These are phyloP conservation scores for Ivindomyrus marchei DNA, from an alignment of 2,113 vertebrate genomes.

Conservation along the genomic window DNA sequence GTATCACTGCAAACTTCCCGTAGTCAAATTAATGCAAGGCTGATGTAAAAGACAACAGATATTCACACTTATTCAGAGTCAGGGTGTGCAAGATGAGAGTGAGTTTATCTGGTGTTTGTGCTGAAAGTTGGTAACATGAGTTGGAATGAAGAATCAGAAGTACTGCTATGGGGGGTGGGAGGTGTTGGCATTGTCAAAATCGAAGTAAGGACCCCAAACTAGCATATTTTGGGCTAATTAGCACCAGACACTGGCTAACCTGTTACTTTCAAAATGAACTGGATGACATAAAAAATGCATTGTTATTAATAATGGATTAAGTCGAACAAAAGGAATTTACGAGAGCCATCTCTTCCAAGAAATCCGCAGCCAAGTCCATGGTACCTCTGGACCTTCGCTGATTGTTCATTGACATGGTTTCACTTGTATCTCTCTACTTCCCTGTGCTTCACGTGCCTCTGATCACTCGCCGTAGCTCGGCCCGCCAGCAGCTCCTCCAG, in stretches of 20 bases:
- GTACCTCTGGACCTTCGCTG: neutral
- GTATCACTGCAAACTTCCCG: neutral
- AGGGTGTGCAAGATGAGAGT: neutral
- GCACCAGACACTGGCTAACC: neutral
- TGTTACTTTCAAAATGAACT: neutral
- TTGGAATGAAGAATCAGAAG: neutral
- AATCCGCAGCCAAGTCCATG: neutral
- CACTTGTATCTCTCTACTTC: neutral
- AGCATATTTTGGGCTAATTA: neutral
- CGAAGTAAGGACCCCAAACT: neutral
- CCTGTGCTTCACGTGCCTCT: neutral
- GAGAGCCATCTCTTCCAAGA: neutral
- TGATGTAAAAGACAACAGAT: neutral
- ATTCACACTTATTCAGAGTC: conserved; percentile 3
- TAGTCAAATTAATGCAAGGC: neutral
- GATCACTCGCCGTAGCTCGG: neutral
- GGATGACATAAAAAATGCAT: neutral
- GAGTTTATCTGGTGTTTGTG: neutral
- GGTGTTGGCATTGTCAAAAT: neutral
- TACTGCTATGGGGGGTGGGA: neutral
- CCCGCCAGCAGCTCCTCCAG: neutral
- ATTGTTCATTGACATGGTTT: neutral
- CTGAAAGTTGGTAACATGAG: neutral
- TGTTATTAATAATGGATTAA: neutral
- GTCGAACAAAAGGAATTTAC: neutral